Evolutionary conservation across 1,140 invertebrate genomes (phyloP).

Genomic region (Drosophila obscura): DNA sequence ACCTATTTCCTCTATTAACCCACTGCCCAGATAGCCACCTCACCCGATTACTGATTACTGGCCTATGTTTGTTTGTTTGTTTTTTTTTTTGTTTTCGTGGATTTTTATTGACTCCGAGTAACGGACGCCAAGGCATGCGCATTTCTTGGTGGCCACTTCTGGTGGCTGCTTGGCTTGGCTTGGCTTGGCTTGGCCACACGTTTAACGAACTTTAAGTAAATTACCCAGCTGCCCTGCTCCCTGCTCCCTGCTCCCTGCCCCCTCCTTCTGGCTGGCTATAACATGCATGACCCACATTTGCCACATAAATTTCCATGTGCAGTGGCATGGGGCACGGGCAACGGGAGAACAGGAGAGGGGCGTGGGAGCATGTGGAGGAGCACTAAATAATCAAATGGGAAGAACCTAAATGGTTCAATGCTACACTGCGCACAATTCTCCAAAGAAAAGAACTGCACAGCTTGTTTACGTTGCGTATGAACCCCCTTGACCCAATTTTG

Average conservation of each 20-base stretch:
- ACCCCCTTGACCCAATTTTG: constrained; percentile 24
- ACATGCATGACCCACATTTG: constrained; percentile 70
- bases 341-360: constrained; percentile 13
- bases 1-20: constrained; percentile 3
- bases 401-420: constrained; percentile 22
- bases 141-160: constrained; percentile 28
- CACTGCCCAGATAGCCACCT: neutral
- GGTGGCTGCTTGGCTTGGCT: neutral
- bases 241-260: constrained; percentile 16
- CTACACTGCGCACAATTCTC: constrained; percentile 42
- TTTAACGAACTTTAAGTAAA: constrained; percentile 66
- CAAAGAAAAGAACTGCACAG: too few species aligned
- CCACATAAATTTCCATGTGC: constrained; percentile 55
- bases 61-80: neutral
- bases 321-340: neutral
- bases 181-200: constrained; percentile 2
- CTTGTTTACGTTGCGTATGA: neutral
- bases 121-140: constrained; percentile 27
- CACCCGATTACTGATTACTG: constrained; percentile 3
- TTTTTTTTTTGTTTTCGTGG: too few species aligned
- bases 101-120: constrained; percentile 60
- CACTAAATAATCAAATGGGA: constrained; percentile 54
- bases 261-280: neutral
- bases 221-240: constrained; percentile 29
- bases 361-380: constrained; percentile 4